phyloP scores from a whole-genome alignment of 2,888 invertebrate genomes.

The Pseudococcus viburni region DNA sequence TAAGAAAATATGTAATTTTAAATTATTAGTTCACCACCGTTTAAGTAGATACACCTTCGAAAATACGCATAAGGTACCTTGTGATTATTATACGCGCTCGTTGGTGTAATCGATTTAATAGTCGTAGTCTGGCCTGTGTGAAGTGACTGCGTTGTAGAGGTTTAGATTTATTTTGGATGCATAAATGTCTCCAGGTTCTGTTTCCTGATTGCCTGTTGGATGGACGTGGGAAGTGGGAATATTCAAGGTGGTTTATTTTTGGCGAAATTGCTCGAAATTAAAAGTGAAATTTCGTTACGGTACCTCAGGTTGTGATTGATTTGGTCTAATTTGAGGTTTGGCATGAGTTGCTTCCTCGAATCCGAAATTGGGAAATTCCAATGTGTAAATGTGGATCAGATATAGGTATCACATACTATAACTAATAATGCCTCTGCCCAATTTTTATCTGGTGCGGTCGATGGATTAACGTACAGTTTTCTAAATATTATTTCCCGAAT shows the following conservation, averaged over 20 bases:
- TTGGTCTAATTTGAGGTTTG: not conserved
- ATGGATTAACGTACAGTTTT: no score
- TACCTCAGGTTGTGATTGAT: not conserved
- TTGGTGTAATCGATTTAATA: constrained; percentile 25
- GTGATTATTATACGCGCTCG: not conserved
- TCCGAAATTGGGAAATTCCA: not conserved
- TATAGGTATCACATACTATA: no score
- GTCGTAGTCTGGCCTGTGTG: not conserved
- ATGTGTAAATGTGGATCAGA: no score
- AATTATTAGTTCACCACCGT: constrained; percentile 7
- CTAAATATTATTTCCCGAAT: no score
- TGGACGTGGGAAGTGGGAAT: not conserved
- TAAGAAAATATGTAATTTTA: not conserved
- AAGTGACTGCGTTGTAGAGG: not conserved
- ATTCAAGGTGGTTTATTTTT: not conserved
- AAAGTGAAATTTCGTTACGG: not conserved
- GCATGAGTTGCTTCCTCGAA: not conserved
- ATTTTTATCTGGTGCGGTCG: no score
- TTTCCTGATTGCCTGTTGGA: not conserved
- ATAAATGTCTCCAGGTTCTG: not conserved
- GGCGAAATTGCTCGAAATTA: not conserved
- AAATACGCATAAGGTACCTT: not conserved
- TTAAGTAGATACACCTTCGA: constrained; percentile 41
- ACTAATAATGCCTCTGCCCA: no score
- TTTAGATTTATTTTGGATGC: not conserved